Evolutionary conservation across 23 tunicate genomes (phyloP).

Genomic region (Ciona savignyi): DNA sequence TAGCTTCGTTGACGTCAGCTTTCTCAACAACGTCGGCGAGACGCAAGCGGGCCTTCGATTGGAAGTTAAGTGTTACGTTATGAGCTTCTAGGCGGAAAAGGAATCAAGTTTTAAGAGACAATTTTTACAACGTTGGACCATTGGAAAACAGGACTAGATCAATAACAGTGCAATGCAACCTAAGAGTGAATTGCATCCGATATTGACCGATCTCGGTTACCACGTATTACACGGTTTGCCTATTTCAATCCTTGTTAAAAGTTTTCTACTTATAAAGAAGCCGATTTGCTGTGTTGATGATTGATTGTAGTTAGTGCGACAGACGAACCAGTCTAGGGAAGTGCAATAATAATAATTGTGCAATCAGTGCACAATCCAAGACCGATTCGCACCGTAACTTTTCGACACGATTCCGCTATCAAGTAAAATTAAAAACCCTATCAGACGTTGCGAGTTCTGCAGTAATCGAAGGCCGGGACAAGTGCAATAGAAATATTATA

Average conservation of each 20-base stretch:
- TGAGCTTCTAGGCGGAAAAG: too few relatives aligned
- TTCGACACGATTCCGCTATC: background rate
- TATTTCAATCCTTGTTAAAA: too few relatives aligned
- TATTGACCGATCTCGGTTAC: constrained; percentile 47
- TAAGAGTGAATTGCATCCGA: constrained; percentile 45
- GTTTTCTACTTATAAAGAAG: too few relatives aligned
- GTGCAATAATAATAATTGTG: constrained; percentile 70
- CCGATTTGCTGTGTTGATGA: too few relatives aligned
- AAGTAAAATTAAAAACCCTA: background rate
- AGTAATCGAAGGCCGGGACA: constrained; percentile 90
- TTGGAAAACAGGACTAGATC: constrained; percentile 74
- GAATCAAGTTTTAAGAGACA: too few relatives aligned
- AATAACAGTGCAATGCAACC: constrained; percentile 97
- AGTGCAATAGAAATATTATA: constrained; percentile 76
- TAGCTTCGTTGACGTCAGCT: constrained; percentile 97
- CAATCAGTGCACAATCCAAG: constrained; percentile 76
- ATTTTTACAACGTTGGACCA: too few relatives aligned
- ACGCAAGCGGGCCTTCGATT: constrained; percentile 82
- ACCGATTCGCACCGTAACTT: constrained; percentile 29
- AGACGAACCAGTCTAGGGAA: constrained; percentile 95
- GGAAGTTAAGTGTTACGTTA: too few relatives aligned
- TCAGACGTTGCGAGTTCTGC: background rate
- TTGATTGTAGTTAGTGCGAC: background rate
- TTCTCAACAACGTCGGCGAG: constrained; percentile 82
- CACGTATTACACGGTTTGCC: too few relatives aligned